Evolutionary conservation across 2,888 invertebrate genomes (phyloP), one percentile per base, ranked within the genome.

Genomic region (Creontiades dilutus): DNA sequence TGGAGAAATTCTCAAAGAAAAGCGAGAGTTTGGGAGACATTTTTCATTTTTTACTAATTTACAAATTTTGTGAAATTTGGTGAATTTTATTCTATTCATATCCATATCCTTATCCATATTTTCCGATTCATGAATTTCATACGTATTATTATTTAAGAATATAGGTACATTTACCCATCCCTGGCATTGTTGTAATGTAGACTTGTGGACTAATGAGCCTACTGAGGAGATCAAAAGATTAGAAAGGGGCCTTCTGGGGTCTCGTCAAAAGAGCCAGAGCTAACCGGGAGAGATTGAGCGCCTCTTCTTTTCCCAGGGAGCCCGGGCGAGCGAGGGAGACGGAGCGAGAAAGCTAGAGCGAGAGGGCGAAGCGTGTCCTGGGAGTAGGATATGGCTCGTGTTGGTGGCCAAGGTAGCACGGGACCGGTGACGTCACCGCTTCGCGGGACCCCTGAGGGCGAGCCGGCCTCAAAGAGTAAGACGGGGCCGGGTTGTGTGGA

Each of bases 401-500:
- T 88, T 88, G 88, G 88, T 52, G 61, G 88, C 88, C 88, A 61
- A 88, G 88, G 88, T 78, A 88, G 88, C 88, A 88, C 88, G 88
- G 88, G 88, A 61, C 88, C 80, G 78, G 80, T 88, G 88, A 88
- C 88, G 88, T 88, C 88, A 88, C 47, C 78, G 86, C 57, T 19
- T 14, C 86, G 46, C 23, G 47, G 86, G 16, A 19, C 13, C 23
- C 68, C 23, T 68, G 19, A 19, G 61, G 61, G 85, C 85, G 87
- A 86, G 48, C 48, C 52, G 48, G 52, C 78, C 78, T 55, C 47
- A 80, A 80, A 52, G 86, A 23, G 75, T n/a, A 46, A 68, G 48
- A 84, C 55, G 80, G 55, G 3, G n/a, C n/a, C 37, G 19, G 80
- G 78, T 28, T 28, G 89, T 11, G 47, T 47, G 3, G 52, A 47